A percentile compares a stretch with the other conserved stretches of the same genome.
Conservation (phyloP, 1,140 invertebrate species). For the Neodiprion pinetum region DNA sequence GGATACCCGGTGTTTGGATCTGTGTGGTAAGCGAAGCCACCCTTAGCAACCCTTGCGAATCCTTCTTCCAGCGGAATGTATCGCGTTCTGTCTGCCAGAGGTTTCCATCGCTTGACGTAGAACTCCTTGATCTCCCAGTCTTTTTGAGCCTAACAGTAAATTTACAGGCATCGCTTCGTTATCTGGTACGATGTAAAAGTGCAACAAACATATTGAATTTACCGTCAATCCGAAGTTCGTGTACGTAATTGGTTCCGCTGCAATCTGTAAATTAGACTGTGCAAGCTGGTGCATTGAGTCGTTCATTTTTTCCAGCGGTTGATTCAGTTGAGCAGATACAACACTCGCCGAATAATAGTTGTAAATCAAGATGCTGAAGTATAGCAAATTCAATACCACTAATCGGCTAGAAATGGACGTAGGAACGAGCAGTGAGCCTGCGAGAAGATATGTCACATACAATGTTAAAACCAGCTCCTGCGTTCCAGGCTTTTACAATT, state of each 20-base stretch:
- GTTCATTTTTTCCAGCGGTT: constrained; percentile 51
- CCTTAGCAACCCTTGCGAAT: constrained; percentile 34
- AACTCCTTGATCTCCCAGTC: constrained; percentile 42
- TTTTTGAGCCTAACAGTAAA: neutral
- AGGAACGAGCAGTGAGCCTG: constrained; percentile 37
- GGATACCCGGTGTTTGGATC: constrained; percentile 41
- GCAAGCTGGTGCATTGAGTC: constrained; percentile 47
- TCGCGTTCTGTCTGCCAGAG: constrained; percentile 34
- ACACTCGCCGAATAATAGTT: constrained; percentile 53
- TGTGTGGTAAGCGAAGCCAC: constrained; percentile 41
- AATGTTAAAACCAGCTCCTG: neutral
- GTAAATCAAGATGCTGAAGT: constrained; percentile 47
- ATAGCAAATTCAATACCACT: constrained; percentile 37
- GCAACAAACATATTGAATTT: constrained; percentile 1
- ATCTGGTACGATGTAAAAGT: neutral
- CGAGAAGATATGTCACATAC: neutral
- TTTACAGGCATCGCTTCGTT: neutral
- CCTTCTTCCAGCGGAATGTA: constrained; percentile 38
- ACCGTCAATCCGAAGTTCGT: constrained; percentile 49
- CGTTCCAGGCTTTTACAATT: neutral
- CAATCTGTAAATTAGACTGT: constrained; percentile 41
- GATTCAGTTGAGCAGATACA: constrained; percentile 50
- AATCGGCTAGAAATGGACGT: constrained; percentile 37
- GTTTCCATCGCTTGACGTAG: constrained; percentile 39
- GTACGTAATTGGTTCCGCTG: constrained; percentile 46